A percentile compares a stretch with the other conserved stretches of the same genome.
Evolutionary conservation across 2,888 invertebrate genomes (phyloP).

Genomic region (Uropetala carovei): DNA sequence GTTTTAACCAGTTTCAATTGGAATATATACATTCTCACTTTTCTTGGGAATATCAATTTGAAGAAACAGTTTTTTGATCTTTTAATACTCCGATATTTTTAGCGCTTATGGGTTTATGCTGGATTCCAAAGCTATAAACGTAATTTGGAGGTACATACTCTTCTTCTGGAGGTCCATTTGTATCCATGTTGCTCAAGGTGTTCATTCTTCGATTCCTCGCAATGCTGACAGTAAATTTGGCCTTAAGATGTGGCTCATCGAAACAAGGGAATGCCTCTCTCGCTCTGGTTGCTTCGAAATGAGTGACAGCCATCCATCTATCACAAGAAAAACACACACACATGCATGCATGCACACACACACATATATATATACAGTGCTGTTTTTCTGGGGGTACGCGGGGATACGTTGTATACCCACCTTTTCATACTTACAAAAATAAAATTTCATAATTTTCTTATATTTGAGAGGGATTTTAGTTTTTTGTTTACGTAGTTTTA

Average conservation of each 20-base stretch:
- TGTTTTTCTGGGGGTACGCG: too few relatives aligned
- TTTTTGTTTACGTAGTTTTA: too few relatives aligned
- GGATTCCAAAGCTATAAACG: neutral
- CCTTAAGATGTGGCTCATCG: slow-evolving; percentile 74
- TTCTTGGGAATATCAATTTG: neutral
- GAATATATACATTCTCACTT: neutral
- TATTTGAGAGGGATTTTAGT: too few relatives aligned
- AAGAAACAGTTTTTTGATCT: neutral
- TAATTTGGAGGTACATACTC: neutral
- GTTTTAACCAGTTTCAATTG: too few relatives aligned
- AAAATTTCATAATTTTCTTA: too few relatives aligned
- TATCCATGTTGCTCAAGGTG: slow-evolving; percentile 65
- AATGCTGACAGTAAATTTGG: slow-evolving; percentile 70
- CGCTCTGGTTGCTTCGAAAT: slow-evolving; percentile 72
- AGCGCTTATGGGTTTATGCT: neutral
- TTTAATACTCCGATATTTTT: neutral
- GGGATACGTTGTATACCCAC: too few relatives aligned
- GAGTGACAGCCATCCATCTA: slow-evolving; percentile 76
- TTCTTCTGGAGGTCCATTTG: neutral
- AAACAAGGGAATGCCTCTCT: slow-evolving; percentile 74
- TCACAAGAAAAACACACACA: too few relatives aligned
- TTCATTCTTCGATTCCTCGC: slow-evolving; percentile 39
- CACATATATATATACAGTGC: too few relatives aligned
- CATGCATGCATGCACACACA: too few relatives aligned
- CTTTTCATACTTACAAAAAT: too few relatives aligned